Percentiles rank a stretch among this genome's conserved stretches.
These are phyloP conservation scores for Apoda limacodes DNA, from an alignment of 2,888 invertebrate species.

Conservation along the genomic window DNA sequence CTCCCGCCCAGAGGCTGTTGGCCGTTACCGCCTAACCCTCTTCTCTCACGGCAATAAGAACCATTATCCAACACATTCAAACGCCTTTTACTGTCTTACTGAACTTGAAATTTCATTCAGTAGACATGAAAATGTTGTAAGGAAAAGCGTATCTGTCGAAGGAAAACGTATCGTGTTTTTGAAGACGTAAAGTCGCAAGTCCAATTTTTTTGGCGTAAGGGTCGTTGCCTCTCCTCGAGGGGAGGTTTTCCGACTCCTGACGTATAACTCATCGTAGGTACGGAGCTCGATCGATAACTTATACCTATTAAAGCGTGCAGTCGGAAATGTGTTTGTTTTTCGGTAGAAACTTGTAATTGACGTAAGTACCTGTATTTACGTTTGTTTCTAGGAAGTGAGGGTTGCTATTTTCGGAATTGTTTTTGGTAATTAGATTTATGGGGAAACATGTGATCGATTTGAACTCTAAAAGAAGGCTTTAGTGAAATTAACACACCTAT, in stretches of 20 bases:
- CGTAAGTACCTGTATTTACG: too few relatives aligned
- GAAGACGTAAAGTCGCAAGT: constrained; percentile 24
- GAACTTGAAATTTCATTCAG: constrained; percentile 39
- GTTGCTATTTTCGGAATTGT: too few relatives aligned
- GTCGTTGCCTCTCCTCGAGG: constrained; percentile 37
- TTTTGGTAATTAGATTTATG: too few relatives aligned
- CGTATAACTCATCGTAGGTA: constrained; percentile 62
- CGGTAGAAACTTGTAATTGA: constrained; percentile 23
- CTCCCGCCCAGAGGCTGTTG: constrained; percentile 56
- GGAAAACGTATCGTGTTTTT: constrained; percentile 40
- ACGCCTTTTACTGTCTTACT: constrained; percentile 54
- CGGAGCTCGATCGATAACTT: constrained; percentile 48
- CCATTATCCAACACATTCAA: constrained; percentile 39
- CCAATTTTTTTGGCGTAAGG: constrained; percentile 25
- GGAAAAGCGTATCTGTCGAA: constrained; percentile 33
- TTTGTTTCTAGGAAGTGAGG: too few relatives aligned
- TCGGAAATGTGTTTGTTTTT: constrained; percentile 40
- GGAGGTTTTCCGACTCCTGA: constrained; percentile 28
- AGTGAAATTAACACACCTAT: too few relatives aligned
- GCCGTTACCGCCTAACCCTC: too few relatives aligned
- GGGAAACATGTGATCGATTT: too few relatives aligned
- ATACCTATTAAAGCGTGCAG: constrained; percentile 37
- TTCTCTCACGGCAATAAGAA: constrained; percentile 33
- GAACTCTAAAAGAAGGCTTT: too few relatives aligned
- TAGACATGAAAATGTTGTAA: constrained; percentile 59